These are phyloP conservation scores for Myxocyprinus asiaticus DNA, from an alignment of 2,113 vertebrate genomes.

Conservation along the genomic window DNA sequence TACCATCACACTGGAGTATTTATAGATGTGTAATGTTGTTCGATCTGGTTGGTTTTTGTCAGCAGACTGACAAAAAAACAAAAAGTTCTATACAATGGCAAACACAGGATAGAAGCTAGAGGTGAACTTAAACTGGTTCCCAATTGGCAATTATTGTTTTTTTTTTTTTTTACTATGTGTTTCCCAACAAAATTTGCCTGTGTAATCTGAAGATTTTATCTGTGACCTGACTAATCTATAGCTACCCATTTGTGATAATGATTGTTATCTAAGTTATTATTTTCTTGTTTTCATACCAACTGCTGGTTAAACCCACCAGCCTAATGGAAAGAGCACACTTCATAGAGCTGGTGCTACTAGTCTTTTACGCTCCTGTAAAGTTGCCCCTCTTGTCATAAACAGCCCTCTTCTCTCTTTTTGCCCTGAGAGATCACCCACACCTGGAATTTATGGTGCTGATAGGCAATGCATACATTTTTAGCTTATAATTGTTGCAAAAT, in stretches of 20 bases:
- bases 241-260: background rate
- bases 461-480: slow-evolving; percentile 9
- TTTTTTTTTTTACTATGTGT: too few relatives aligned
- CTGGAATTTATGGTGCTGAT: slow-evolving; percentile 45
- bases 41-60: too few relatives aligned
- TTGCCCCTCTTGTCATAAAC: background rate
- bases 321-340: slow-evolving; percentile 14
- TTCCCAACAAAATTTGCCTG: background rate
- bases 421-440: slow-evolving; percentile 17
- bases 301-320: slow-evolving; percentile 15
- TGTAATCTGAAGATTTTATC: background rate
- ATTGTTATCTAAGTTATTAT: background rate
- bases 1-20: background rate
- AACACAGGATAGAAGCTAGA: too few relatives aligned
- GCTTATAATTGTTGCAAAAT: slow-evolving; percentile 17
- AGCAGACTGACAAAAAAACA: background rate
- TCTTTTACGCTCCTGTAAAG: slow-evolving; percentile 39
- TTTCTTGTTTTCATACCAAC: background rate
- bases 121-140: too few relatives aligned
- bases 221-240: background rate
- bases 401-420: slow-evolving; percentile 11
- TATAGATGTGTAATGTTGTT: background rate
- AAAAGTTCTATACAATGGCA: too few relatives aligned
- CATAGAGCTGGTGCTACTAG: slow-evolving; percentile 48
- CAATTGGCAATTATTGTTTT: too few relatives aligned